Percentiles rank a stretch among this genome's conserved stretches.
Evolutionary conservation across 2,113 vertebrate species (phyloP).

Genomic region (Lophura nycthemera): DNA sequence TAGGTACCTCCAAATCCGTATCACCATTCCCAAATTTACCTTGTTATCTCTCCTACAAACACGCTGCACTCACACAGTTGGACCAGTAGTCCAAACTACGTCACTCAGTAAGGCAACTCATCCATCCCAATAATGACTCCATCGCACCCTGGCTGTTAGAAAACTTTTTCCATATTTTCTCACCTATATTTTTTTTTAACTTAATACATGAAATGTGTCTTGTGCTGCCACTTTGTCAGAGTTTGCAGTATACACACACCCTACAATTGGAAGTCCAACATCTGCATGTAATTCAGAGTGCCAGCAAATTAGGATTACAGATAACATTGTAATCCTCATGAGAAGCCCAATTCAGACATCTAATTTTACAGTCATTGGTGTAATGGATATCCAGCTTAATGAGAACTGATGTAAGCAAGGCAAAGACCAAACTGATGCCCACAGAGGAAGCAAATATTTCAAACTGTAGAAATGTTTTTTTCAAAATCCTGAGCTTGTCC

Average conservation of each 20-base stretch:
- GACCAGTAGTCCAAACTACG: background rate
- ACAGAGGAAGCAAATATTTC: background rate
- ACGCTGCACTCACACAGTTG: background rate
- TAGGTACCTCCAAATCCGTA: background rate
- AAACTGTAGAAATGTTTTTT: background rate
- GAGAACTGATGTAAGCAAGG: background rate
- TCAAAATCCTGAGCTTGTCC: background rate
- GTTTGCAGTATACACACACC: rapidly evolving
- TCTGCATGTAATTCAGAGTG: background rate
- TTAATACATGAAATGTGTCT: background rate
- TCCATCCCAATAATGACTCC: background rate
- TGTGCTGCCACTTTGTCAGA: background rate
- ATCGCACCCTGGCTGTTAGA: background rate
- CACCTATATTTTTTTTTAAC: background rate
- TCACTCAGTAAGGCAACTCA: background rate
- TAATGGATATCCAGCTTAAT: background rate
- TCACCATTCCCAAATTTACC: background rate
- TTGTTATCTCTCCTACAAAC: background rate
- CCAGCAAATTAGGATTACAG: background rate
- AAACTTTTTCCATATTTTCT: background rate
- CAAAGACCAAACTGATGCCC: background rate
- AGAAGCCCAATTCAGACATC: background rate
- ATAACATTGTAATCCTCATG: background rate
- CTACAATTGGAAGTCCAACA: background rate
- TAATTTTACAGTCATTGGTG: background rate